Base-by-base conservation (phyloP, 1,140 invertebrate species). In the Gerris buenoi region DNA sequence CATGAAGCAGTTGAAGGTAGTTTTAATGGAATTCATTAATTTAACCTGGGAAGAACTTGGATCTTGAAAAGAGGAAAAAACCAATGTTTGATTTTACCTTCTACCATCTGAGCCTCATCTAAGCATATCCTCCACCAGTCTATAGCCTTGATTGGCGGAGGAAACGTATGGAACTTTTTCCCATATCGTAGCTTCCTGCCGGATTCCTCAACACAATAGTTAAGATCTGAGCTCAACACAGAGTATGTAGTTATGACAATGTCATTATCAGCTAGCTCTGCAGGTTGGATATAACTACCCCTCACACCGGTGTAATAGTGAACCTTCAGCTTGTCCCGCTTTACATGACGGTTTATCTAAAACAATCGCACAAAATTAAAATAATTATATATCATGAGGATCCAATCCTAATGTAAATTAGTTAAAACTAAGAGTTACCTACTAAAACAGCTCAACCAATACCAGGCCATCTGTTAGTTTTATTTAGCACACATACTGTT, bases 91-190 rank as follows among this genome's bases (percentile, higher is more conserved):
- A 18, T 46, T 18, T 46, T 46, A 46, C 33, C 33, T 75, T 90
- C 89, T 1, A 90, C 87, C 81, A 89, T 89, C 78, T 92, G 89
- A 56, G 88, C 89, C 79, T 92, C 89, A 78, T 92, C 89, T 15
- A 91, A 76, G 74, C 87, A 89, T 26, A 90, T 78, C 57, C 89
- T 79, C 88, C 88, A 91, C 86, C 87, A 92, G 63, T 85, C 75
- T 0, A 91, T 79, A 72, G 82, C 80, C 1, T 82, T 76, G 0
- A 91, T 75, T 2, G 89, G 88, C 27, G 83, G 81, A 2, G 79
- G 79, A 13, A 80, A 77, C 0, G 81, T 75, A 75, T 84, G 80
- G 71, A 85, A 88, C 65, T 82, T 77, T 68, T 85, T 83, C 2
- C 80, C 77, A 70, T 82, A 73, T 13, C 86, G 66, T 26, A 63